Evolutionary conservation across 1,140 invertebrate species (phyloP), one percentile per base, ranked within the genome.

Genomic region (Bombus pascuorum): DNA sequence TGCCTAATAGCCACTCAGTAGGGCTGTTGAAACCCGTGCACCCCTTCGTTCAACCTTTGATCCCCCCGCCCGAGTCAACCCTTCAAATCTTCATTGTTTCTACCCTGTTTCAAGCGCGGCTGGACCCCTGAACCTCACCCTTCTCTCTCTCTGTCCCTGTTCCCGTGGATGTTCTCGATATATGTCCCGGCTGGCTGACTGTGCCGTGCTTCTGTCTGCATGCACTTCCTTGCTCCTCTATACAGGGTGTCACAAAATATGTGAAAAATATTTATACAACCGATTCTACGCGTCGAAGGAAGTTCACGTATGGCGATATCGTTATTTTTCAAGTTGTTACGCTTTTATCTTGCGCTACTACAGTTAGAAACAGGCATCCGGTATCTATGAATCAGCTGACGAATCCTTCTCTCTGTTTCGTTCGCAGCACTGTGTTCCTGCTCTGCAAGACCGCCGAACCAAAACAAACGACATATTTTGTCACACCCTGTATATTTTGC

Each of bases 1-100:
- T 91, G 93, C 89, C 92, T 94, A 93, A 94, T 94, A 94, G 93
- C 93, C 93, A 94, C 93, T 94, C 93, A 91, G 92, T 94, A 87
- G 91, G 91, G 92, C 89, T 93, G 89, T 93, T 93, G 90, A 93
- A 93, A 91, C 90, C 90, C 91, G 77, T 88, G 89, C 91, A 91
- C 87, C 93, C 92, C 93, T 93, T 92, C 88, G 82, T 91, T 86
- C 92, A 93, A 93, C 92, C 93, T 94, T 94, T 94, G 93, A 94
- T 94, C 92, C 93, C 92, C 89, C 91, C 90, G 91, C 86, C 89
- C 89, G 86, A 94, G 92, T 92, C 89, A 93, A 93, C 92, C 92
- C 92, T 93, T 93, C 86, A 91, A 89, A 91, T 91, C 89, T 88
- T 89, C 91, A 92, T 93, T 93, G 93, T 93, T 93, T 93, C 91